Base-by-base conservation (phyloP, 2,113 vertebrate species). In the Plestiodon gilberti region DNA sequence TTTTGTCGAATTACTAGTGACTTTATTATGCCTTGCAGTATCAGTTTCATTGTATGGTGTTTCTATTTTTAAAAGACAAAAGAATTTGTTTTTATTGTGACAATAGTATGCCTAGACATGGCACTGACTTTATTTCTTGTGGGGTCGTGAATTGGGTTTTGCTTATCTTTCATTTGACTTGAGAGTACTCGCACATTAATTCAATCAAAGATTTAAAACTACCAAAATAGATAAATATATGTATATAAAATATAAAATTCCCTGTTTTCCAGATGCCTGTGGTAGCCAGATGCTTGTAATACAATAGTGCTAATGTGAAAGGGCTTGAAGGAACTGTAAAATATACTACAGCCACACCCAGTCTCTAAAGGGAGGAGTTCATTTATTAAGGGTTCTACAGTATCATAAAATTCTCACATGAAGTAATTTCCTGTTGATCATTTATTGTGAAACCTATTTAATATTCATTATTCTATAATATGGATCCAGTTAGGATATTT, bases 301-400 rank as follows among this genome's bases (percentile, higher is more conserved):
- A 64, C 28, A 30, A 52, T 9, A 82, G 73, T 43, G 65, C 78
- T 67, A 14, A 33, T 18, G 82, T 70, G 69, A 77, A 77, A 20
- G 14, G 33, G 73, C 48, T 10, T 25, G 38, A 71, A 75, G 52
- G 62, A 70, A 76, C 84, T 80, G 83, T 86, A 89, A 90, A 91
- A 79, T 91, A n/a, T n/a, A n/a, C 75, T 75, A 81, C 83, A 10
- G 90, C 94, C 94, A 93, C 95, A 94, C 95, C 95, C 93, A 94
- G 43, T 23, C 92, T 35, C 81, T 55, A 40, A 76, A 59, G 20
- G 25, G 83, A 92, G 89, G 10, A 90, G 84, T 86, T 90, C 82
- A 78, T 85, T 28, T 35, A 48, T 69, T 79, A 43, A 52, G 40
- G 74, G n/a, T 76, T 78, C 0, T 75, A 0, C 0, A n/a, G 62